These are phyloP conservation scores for Scaptomyza hsui DNA, from an alignment of 1,140 invertebrate species.

Conservation along the genomic window DNA sequence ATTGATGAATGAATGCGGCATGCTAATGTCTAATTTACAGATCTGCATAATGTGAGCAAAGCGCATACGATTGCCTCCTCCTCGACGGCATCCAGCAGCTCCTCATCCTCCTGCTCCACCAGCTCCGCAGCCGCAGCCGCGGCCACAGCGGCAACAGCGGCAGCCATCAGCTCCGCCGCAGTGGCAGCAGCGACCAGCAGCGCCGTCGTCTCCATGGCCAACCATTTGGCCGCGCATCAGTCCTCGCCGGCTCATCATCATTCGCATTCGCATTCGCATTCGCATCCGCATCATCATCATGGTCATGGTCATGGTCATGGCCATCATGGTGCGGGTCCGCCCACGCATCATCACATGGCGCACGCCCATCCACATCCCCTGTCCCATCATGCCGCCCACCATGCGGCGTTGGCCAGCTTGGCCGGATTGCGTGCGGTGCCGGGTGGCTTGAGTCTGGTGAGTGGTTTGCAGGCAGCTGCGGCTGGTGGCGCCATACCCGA, in stretches of 20 bases:
- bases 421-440: slow-evolving; percentile 69
- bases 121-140: slow-evolving; percentile 54
- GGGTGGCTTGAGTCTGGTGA: slow-evolving; percentile 65
- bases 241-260: slow-evolving; percentile 53
- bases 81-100: slow-evolving; percentile 63
- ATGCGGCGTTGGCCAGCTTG: slow-evolving; percentile 73
- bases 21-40: slow-evolving; percentile 53
- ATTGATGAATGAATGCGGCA: slow-evolving; percentile 70
- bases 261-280: too few species aligned
- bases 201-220: slow-evolving; percentile 65
- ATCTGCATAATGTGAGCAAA: slow-evolving; percentile 73
- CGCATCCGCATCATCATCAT: slow-evolving; percentile 61
- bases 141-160: slow-evolving; percentile 39
- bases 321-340: slow-evolving; percentile 48
- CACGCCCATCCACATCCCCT: slow-evolving; percentile 64
- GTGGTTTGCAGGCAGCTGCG: slow-evolving; percentile 63
- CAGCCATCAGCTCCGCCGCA: slow-evolving; percentile 63
- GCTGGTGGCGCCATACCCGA: slow-evolving; percentile 75
- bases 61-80: slow-evolving; percentile 66
- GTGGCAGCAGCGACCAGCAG: slow-evolving; percentile 55
- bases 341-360: slow-evolving; percentile 71
- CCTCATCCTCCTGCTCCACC: slow-evolving; percentile 70
- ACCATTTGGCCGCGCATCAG: slow-evolving; percentile 61
- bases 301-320: slow-evolving; percentile 65
- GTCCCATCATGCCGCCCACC: slow-evolving; percentile 69